Percentiles rank a stretch among this genome's conserved stretches.
These are phyloP conservation scores for Phylloscopus collybita DNA, from an alignment of 2,797 vertebrate genomes.

Conservation along the genomic window DNA sequence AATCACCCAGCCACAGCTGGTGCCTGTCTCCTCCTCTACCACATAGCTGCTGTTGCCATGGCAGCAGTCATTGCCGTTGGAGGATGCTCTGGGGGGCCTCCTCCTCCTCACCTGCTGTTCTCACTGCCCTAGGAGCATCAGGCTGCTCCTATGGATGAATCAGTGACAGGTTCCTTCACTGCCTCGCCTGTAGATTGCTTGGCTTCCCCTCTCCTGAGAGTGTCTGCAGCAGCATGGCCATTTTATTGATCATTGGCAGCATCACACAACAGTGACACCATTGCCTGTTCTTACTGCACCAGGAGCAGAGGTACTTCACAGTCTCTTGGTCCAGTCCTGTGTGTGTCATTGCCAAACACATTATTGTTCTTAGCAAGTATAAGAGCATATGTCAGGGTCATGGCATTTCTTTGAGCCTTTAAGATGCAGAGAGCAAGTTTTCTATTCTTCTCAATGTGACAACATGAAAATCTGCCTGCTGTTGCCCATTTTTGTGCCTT, in stretches of 20 bases:
- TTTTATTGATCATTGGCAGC: neutral
- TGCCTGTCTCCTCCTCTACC: constrained; percentile 10
- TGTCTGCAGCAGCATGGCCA: neutral
- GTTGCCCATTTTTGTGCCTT: neutral
- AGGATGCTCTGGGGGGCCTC: constrained; percentile 5
- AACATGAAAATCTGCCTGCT: neutral
- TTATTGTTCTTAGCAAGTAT: neutral
- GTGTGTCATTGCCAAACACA: rapidly evolving
- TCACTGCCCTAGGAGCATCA: neutral
- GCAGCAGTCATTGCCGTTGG: neutral
- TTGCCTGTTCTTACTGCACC: neutral
- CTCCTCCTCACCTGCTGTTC: neutral
- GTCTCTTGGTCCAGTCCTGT: neutral
- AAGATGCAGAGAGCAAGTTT: neutral
- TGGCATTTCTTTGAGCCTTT: neutral
- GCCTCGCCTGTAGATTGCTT: neutral
- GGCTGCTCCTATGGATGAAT: neutral
- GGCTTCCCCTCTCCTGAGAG: neutral
- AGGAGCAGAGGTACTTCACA: neutral
- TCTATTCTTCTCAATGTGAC: neutral
- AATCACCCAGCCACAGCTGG: constrained; percentile 44
- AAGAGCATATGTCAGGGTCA: neutral
- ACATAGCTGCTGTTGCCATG: constrained; percentile 46
- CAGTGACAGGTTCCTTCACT: neutral
- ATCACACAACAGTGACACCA: neutral